Evolutionary conservation across 2,113 vertebrate species (phyloP).

Genomic region (Tor tambroides): DNA sequence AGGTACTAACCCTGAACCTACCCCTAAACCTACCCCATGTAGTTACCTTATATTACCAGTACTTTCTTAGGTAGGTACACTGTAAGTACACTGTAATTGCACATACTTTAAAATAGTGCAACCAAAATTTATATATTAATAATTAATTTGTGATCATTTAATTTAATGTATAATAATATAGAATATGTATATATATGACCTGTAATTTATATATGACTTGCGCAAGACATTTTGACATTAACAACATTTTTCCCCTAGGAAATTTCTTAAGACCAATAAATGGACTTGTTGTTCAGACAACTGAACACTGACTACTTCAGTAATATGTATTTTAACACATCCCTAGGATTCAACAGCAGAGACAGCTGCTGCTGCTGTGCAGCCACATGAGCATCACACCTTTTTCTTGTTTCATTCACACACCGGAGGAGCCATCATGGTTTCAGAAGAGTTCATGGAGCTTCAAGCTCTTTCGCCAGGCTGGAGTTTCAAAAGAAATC

Average conservation of each 20-base stretch:
- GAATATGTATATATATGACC: no score
- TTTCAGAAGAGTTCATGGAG: not conserved
- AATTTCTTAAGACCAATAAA: not conserved
- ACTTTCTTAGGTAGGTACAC: no score
- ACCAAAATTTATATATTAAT: no score
- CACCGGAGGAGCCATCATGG: slow-evolving; percentile 1
- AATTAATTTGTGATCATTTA: no score
- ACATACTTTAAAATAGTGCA: no score
- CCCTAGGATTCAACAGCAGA: not conserved
- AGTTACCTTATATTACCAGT: no score
- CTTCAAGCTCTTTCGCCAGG: slow-evolving; percentile 1
- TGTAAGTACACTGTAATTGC: no score
- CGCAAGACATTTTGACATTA: not conserved
- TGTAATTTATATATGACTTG: no score
- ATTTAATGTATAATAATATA: no score
- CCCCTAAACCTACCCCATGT: no score
- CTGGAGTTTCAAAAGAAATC: slow-evolving; percentile 24
- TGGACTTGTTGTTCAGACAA: not conserved
- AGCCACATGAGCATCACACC: not conserved
- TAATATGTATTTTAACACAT: not conserved
- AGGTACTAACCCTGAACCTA: no score
- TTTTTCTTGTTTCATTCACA: slow-evolving; percentile 24
- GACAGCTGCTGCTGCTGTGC: not conserved
- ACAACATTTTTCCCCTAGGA: no score
- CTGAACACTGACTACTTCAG: not conserved